Base-by-base conservation (phyloP, 1,140 invertebrate species). In the Diploscapter pachys region DNA sequence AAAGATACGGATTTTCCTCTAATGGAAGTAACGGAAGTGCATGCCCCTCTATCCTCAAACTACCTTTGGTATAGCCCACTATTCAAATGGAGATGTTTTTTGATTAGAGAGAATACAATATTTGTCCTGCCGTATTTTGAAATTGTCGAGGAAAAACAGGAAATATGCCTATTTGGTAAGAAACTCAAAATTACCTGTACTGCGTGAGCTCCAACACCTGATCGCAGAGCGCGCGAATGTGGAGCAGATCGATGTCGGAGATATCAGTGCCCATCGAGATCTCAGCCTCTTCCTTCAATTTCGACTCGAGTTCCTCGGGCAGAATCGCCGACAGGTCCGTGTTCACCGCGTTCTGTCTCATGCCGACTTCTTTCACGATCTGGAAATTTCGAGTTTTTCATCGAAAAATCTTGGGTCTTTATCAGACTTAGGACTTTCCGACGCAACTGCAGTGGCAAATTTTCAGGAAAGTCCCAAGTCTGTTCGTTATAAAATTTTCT, bases 231-330 rank as follows among this genome's bases (percentile, higher is more conserved):
- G 91, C 90, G 79, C 91, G 90, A 80, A 99, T 97, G 85, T 97
- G 95, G 4, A 91, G 83, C 50, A 98, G 92, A 88, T 99, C 96
- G 81, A 97, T 92, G 13, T 96, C 92, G 0, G 95, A 92, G 77
- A 99, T 97, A 89, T 99, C 96, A 11, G 95, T 98, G 52, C 96
- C 96, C 95, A 99, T 99, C 0, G 95, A 98, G 56, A 98, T 95
- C 87, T 98, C 95, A 5, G 96, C 95, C 9, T 94, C 93, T 86
- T 94, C 92, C 87, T 97, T 98, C 0, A 99, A 91, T 86, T 93
- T 92, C 79, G 92, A 91, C 86, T 96, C 95, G 2, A 95, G 85
- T 78, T 96, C 93, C 86, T 95, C 93, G 2, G 93, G 90, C 57
- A 99, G 85, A 80, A 98, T 92, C 73, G 94, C 93, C 0, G 93